Conservation (phyloP, 2,113 vertebrate genomes). For the Astatoreochromis straeleni region DNA sequence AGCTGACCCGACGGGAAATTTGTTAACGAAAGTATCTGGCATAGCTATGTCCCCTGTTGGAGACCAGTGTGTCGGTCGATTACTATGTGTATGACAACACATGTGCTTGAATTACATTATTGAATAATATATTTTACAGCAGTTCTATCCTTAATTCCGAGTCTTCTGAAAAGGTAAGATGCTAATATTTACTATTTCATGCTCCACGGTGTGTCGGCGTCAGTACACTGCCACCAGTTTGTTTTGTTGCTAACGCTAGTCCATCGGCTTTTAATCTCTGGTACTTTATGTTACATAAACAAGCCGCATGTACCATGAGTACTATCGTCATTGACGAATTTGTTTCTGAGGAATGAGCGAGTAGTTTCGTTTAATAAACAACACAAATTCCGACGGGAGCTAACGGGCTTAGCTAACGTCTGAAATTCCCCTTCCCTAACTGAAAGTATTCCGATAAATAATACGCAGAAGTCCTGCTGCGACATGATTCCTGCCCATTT, state of each 20-base stretch:
- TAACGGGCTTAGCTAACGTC: neutral
- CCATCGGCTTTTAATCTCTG: neutral
- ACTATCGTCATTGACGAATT: neutral
- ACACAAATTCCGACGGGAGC: neutral
- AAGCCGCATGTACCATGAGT: rapidly evolving
- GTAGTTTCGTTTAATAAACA: neutral
- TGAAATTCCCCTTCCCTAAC: neutral
- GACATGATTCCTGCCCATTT: neutral
- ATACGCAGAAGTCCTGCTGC: neutral
- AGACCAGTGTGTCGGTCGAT: neutral
- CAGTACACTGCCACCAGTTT: neutral
- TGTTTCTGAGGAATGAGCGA: rapidly evolving
- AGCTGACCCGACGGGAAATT: conserved; percentile 42
- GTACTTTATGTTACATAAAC: neutral
- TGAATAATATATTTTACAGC: neutral
- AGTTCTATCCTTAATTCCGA: neutral
- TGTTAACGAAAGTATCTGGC: conserved; percentile 14
- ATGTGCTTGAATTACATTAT: neutral
- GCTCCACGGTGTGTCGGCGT: neutral
- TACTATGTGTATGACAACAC: neutral
- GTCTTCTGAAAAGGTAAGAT: conserved; percentile 33
- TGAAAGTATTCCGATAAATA: neutral
- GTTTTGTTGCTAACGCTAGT: conserved; percentile 13
- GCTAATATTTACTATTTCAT: neutral
- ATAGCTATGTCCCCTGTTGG: conserved; percentile 25